A percentile compares a stretch with the other conserved stretches of the same genome.
phyloP scores from a whole-genome alignment of 64 coral and sea anemone genomes.

The Montipora cactus region DNA sequence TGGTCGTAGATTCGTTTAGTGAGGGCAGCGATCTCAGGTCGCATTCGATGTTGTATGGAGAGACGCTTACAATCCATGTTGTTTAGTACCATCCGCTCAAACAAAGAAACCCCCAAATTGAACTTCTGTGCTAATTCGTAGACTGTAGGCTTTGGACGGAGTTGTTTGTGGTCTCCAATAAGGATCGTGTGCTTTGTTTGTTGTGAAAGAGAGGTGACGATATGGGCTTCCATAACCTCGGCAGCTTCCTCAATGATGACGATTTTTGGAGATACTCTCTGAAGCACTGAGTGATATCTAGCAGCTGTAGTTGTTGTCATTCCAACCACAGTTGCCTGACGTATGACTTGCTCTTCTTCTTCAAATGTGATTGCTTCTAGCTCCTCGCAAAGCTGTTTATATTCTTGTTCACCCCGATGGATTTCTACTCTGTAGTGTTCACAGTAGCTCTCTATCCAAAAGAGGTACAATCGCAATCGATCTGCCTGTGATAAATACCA shows the following conservation, averaged over 20 bases:
- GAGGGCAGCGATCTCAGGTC: constrained; percentile 77
- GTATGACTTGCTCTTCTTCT: constrained; percentile 60
- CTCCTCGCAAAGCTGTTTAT: constrained; percentile 44
- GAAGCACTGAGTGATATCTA: constrained; percentile 72
- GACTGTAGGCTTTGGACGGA: constrained; percentile 82
- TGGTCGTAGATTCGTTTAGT: constrained; percentile 82
- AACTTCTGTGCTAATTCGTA: constrained; percentile 69
- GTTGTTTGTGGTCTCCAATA: constrained; percentile 92
- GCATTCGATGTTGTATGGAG: constrained; percentile 85
- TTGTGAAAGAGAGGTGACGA: constrained; percentile 75
- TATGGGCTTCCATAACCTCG: constrained; percentile 91
- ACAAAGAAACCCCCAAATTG: constrained; percentile 85
- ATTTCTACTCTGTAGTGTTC: constrained; percentile 17
- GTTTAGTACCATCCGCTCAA: constrained; percentile 92
- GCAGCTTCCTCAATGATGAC: constrained; percentile 90
- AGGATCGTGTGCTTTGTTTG: constrained; percentile 75
- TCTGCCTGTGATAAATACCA: constrained; percentile 1
- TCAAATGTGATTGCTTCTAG: background rate
- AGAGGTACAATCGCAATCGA: constrained; percentile 43
- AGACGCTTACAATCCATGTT: constrained; percentile 80
- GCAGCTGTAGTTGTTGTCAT: constrained; percentile 91
- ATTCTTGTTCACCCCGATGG: constrained; percentile 32
- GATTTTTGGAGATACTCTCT: constrained; percentile 78
- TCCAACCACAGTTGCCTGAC: constrained; percentile 77
- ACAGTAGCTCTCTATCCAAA: constrained; percentile 18